A percentile compares a stretch with the other conserved stretches of the same genome.
phyloP scores from a whole-genome alignment of 1,140 invertebrate genomes.

The Drosophila sp. region DNA sequence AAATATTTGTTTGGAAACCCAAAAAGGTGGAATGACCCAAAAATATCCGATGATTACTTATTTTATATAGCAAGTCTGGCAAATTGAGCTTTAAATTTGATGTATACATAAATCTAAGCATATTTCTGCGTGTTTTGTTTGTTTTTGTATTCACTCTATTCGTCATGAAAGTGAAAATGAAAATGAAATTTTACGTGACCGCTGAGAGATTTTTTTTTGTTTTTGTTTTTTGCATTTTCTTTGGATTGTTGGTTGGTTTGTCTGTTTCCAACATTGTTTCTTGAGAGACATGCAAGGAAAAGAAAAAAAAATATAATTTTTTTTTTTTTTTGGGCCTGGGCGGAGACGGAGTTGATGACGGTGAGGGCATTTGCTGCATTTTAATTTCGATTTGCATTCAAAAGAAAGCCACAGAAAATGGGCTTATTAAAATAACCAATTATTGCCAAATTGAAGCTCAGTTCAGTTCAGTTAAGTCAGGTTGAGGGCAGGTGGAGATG shows the following conservation, averaged over 20 bases:
- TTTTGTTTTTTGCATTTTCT: neutral
- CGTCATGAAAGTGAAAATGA: constrained; percentile 64
- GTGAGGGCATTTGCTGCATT: constrained; percentile 63
- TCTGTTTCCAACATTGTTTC: constrained; percentile 45
- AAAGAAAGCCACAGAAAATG: constrained; percentile 68
- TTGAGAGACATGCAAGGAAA: constrained; percentile 23
- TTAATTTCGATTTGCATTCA: constrained; percentile 77
- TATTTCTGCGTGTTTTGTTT: constrained; percentile 5
- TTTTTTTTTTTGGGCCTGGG: constrained; percentile 20
- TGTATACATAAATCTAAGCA: neutral
- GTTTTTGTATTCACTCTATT: constrained; percentile 20
- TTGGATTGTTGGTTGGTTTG: constrained; percentile 14
- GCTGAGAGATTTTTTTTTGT: constrained; percentile 28
- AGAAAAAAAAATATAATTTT: constrained; percentile 28
- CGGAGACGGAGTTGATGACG: constrained; percentile 14
- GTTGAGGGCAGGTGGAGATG: constrained; percentile 14
- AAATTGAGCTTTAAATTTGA: no score
- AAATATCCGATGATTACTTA: no score
- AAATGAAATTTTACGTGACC: constrained; percentile 63
- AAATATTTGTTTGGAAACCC: no score
- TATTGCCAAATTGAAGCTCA: constrained; percentile 73
- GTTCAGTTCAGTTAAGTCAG: constrained; percentile 11
- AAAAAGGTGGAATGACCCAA: no score
- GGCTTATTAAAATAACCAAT: constrained; percentile 76
- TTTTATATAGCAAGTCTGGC: no score